Evolutionary conservation across 1,140 invertebrate genomes (phyloP).

Genomic region (Dolichoris vasculosae): DNA sequence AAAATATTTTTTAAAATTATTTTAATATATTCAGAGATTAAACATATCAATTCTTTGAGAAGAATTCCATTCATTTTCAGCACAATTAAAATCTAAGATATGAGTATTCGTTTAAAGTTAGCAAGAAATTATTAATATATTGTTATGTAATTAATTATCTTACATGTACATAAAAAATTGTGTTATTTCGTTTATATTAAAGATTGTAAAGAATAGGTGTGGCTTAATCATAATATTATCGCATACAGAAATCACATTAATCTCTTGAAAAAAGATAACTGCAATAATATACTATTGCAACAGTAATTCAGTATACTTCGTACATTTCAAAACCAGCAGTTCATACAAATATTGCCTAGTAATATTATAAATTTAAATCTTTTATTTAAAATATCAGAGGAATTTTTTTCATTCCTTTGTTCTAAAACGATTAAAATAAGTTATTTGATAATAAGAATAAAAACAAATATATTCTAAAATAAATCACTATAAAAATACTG

Average conservation of each 20-base stretch:
- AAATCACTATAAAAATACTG: constrained; percentile 1
- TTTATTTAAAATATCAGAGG: too few species aligned
- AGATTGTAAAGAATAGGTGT: background rate
- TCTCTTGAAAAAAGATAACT: background rate
- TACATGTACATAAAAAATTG: too few species aligned
- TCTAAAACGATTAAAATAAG: too few species aligned
- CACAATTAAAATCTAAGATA: background rate
- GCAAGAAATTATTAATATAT: background rate
- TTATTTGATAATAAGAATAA: too few species aligned
- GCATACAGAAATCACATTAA: background rate
- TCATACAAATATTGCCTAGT: background rate
- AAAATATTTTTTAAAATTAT: background rate
- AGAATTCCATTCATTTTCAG: background rate
- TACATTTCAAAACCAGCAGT: background rate
- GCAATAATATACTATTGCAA: background rate
- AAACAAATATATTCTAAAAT: background rate
- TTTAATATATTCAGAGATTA: background rate
- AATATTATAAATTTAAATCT: background rate
- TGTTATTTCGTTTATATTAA: background rate
- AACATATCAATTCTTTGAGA: background rate
- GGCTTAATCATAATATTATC: background rate
- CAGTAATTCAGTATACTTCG: background rate
- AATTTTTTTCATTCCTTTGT: too few species aligned
- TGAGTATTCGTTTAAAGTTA: background rate
- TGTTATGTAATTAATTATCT: too few species aligned